A percentile compares a stretch with the other conserved stretches of the same genome.
These are phyloP conservation scores for Acanthurus lineatus DNA, from an alignment of 2,797 vertebrate species.

Conservation along the genomic window DNA sequence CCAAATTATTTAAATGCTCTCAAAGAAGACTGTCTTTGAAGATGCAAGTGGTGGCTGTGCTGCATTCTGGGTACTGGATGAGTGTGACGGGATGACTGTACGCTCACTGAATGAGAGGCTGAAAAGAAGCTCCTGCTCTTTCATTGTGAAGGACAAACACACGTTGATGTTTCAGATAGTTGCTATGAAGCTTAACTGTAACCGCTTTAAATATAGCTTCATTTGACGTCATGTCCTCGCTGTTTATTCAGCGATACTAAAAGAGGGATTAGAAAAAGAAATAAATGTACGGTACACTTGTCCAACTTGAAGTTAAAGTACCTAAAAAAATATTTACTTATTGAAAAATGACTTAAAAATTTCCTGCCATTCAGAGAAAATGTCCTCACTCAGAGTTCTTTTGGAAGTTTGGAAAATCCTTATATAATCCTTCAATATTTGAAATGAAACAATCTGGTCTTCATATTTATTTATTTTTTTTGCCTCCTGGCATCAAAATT, in stretches of 20 bases:
- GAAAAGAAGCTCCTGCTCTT: conserved; percentile 51
- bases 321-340: no score
- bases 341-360: no score
- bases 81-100: conserved; percentile 19
- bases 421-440: no score
- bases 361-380: no score
- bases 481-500: no score
- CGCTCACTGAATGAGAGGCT: conserved; percentile 27
- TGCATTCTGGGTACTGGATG: conserved; percentile 39
- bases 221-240: conserved; percentile 45
- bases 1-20: conserved; percentile 16
- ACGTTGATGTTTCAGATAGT: conserved; percentile 28
- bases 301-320: not conserved
- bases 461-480: no score
- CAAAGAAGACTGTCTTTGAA: conserved; percentile 23
- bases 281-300: not conserved
- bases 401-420: no score
- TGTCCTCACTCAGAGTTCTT: no score
- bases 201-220: conserved; percentile 23
- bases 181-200: conserved; percentile 27
- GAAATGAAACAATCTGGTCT: no score
- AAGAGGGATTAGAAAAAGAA: not conserved
- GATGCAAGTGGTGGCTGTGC: conserved; percentile 6
- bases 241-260: conserved; percentile 2
- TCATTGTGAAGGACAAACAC: conserved; percentile 50